A percentile compares a stretch with the other conserved stretches of the same genome.
Evolutionary conservation across 2,113 vertebrate species (phyloP).

Genomic region (Donacobius atricapilla): DNA sequence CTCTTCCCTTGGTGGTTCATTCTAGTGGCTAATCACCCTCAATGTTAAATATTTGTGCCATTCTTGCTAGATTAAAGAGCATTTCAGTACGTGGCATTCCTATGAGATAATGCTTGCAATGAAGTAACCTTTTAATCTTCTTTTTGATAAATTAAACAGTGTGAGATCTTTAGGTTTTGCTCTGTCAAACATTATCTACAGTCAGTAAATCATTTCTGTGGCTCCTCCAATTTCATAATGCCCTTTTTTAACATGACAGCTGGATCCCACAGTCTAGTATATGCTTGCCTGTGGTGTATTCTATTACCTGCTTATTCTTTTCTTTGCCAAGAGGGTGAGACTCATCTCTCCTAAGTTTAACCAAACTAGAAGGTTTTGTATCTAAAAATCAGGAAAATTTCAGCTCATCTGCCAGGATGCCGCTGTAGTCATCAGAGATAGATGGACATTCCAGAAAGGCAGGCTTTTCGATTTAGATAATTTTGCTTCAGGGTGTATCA

Average conservation of each 20-base stretch:
- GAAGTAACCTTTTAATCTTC: slow-evolving; percentile 66
- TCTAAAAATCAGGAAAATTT: not conserved
- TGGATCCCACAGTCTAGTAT: not conserved
- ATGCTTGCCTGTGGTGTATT: not conserved
- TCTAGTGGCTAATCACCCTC: slow-evolving; percentile 54
- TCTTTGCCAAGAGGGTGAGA: not conserved
- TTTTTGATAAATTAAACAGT: slow-evolving; percentile 68
- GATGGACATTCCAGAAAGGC: not conserved
- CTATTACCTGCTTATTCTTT: not conserved
- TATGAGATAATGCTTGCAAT: slow-evolving; percentile 57
- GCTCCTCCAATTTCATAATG: not conserved
- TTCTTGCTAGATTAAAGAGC: slow-evolving; percentile 63
- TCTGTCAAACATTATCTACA: slow-evolving; percentile 51
- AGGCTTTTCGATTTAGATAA: not conserved
- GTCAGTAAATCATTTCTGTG: not conserved
- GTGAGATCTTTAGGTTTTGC: slow-evolving; percentile 51
- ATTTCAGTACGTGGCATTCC: slow-evolving; percentile 39
- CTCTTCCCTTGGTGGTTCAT: slow-evolving; percentile 51
- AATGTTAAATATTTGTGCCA: slow-evolving; percentile 66
- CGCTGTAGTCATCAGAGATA: not conserved
- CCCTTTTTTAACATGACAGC: not conserved
- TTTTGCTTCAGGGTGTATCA: not conserved
- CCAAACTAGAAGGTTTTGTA: not conserved
- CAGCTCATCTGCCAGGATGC: not conserved
- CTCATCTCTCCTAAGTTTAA: not conserved